A percentile compares a stretch with the other conserved stretches of the same genome.
These are phyloP conservation scores for Crotalus horridus DNA, from an alignment of 2,113 vertebrate genomes.

Conservation along the genomic window DNA sequence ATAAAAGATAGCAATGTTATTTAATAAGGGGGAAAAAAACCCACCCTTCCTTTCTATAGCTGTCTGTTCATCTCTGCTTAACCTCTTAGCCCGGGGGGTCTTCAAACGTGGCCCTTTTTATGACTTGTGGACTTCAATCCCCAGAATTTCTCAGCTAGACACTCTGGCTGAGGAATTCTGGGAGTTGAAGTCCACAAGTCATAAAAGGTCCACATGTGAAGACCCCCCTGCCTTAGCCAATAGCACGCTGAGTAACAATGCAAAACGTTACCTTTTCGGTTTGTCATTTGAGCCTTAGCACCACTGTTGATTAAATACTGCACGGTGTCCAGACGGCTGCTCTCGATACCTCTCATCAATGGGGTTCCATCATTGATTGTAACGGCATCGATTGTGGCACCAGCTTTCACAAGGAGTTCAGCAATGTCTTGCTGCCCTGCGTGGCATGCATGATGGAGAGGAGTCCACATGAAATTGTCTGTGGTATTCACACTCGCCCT, in stretches of 20 bases:
- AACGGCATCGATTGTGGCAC: conserved; percentile 75
- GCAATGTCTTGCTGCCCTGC: conserved; percentile 80
- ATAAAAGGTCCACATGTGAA: no score
- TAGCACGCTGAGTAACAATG: background rate
- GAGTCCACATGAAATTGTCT: conserved; percentile 92
- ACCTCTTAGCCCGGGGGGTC: background rate
- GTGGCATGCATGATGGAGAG: conserved; percentile 91
- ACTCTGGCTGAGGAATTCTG: no score
- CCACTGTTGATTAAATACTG: conserved; percentile 82
- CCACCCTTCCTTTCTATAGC: background rate
- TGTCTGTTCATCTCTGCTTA: background rate
- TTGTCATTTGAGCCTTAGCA: conserved; percentile 73
- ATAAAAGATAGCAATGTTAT: background rate
- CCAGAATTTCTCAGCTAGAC: no score
- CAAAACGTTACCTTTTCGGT: conserved; percentile 78
- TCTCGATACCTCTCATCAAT: conserved; percentile 87
- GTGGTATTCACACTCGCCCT: conserved; percentile 80
- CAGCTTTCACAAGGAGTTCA: conserved; percentile 77
- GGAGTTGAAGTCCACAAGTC: no score
- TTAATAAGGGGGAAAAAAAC: background rate
- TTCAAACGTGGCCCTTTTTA: no score
- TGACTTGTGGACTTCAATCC: no score
- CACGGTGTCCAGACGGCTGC: conserved; percentile 78
- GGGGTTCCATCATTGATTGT: conserved; percentile 82
- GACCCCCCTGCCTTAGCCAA: background rate